Evolutionary conservation across 1,140 invertebrate species (phyloP).

Genomic region (Branchinecta lindahli): DNA sequence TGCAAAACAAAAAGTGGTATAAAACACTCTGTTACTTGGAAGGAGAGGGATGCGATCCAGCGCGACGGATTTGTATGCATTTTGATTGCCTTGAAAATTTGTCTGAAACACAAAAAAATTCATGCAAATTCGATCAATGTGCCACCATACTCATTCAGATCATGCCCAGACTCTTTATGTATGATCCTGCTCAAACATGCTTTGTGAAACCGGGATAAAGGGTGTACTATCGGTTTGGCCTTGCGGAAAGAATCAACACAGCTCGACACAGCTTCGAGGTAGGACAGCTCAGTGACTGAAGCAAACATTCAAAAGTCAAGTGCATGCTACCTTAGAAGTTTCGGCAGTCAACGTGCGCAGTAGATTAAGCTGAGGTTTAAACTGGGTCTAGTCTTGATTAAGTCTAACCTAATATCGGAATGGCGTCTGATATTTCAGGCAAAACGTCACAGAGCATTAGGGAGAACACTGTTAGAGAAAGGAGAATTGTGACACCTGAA

Average conservation of each 20-base stretch:
- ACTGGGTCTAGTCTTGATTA: conserved; percentile 4
- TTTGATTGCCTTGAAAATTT: too few relatives aligned
- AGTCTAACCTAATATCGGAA: conserved; percentile 48
- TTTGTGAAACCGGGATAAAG: too few relatives aligned
- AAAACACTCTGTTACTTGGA: conserved; percentile 9
- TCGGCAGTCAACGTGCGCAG: background rate
- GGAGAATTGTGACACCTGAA: conserved; percentile 54
- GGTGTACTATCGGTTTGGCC: too few relatives aligned
- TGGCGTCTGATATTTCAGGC: conserved; percentile 50
- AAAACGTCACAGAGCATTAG: conserved; percentile 49
- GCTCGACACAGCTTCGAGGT: too few relatives aligned
- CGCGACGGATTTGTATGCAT: too few relatives aligned
- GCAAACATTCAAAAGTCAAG: conserved; percentile 19
- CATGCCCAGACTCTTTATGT: too few relatives aligned
- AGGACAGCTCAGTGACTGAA: background rate
- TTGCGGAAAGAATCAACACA: too few relatives aligned
- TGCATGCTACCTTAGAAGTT: background rate
- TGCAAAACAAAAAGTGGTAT: background rate
- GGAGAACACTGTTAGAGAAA: conserved; percentile 57
- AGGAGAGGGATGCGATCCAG: background rate
- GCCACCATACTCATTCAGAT: too few relatives aligned
- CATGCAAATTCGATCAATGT: too few relatives aligned
- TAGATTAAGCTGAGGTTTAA: too few relatives aligned
- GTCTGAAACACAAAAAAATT: too few relatives aligned
- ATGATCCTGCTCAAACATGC: too few relatives aligned